A percentile compares a stretch with the other conserved stretches of the same genome.
Conservation (phyloP, 2,888 invertebrate species). For the Drosophila dives region DNA sequence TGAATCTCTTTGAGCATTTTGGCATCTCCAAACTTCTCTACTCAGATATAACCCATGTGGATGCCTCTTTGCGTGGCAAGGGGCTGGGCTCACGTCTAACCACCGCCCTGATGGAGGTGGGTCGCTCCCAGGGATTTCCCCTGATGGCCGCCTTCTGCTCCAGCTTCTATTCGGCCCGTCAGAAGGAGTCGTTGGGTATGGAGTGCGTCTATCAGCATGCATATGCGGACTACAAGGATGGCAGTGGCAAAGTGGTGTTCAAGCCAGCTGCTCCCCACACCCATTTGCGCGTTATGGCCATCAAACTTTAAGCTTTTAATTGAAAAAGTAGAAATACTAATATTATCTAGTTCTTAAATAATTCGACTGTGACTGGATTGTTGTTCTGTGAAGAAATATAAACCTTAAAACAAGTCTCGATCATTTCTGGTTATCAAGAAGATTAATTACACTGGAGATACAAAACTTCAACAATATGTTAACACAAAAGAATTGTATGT, state of each 20-base stretch:
- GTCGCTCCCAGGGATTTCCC: conserved; percentile 55
- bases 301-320: conserved; percentile 18
- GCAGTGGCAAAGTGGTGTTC: conserved; percentile 57
- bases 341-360: not conserved
- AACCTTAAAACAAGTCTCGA: not conserved
- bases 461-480: not conserved
- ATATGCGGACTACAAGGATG: conserved; percentile 67
- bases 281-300: conserved; percentile 40
- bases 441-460: not conserved
- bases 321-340: not conserved
- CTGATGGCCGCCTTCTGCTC: conserved; percentile 66
- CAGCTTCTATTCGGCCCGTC: conserved; percentile 70
- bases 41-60: conserved; percentile 65
- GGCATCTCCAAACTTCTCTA: conserved; percentile 60
- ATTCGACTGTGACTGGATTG: not conserved
- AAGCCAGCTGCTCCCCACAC: conserved; percentile 60
- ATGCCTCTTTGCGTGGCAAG: conserved; percentile 62
- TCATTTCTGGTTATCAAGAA: not conserved
- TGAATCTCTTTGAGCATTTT: conserved; percentile 65
- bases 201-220: conserved; percentile 50
- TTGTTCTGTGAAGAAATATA: not conserved
- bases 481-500: not conserved
- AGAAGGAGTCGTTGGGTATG: conserved; percentile 71
- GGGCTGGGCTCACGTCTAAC: conserved; percentile 66
- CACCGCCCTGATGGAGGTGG: conserved; percentile 62